These are phyloP conservation scores for Brachionus rotundiformis DNA, from an alignment of 1,140 invertebrate species.

Conservation along the genomic window DNA sequence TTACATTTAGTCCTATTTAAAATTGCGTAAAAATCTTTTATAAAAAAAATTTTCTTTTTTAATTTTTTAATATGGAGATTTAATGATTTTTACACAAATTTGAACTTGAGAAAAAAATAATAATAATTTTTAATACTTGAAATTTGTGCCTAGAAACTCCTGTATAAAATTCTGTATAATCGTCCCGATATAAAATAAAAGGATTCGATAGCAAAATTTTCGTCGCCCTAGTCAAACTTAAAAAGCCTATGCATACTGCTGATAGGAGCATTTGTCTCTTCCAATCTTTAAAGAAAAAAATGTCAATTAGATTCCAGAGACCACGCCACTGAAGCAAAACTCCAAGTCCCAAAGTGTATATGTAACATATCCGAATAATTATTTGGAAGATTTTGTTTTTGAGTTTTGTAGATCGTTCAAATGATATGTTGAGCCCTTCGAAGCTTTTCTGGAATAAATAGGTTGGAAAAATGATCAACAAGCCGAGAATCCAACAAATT, in stretches of 20 bases:
- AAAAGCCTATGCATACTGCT: not conserved
- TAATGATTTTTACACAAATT: too few species aligned
- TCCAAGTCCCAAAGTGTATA: not conserved
- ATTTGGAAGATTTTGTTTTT: not conserved
- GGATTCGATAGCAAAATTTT: slow-evolving; percentile 35
- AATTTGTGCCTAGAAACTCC: not conserved
- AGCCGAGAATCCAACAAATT: slow-evolving; percentile 38
- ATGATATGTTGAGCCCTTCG: not conserved
- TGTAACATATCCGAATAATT: not conserved
- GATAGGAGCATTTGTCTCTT: slow-evolving; percentile 14
- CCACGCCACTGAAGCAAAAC: slow-evolving; percentile 43
- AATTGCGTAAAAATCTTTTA: too few species aligned
- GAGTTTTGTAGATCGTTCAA: not conserved
- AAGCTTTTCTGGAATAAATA: slow-evolving; percentile 42
- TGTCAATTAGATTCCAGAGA: slow-evolving; percentile 43
- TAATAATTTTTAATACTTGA: not conserved
- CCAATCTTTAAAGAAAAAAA: slow-evolving; percentile 42
- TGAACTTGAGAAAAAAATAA: not conserved
- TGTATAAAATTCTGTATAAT: slow-evolving; percentile 17
- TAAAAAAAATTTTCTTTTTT: too few species aligned
- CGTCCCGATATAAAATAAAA: slow-evolving; percentile 42
- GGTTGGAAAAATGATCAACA: slow-evolving; percentile 3
- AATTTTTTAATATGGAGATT: too few species aligned
- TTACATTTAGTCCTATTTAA: not conserved
- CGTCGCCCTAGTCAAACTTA: not conserved